Evolutionary conservation across 2,888 invertebrate species (phyloP), one percentile per base, ranked within the genome.

Genomic region (Chymomyza caudatula): DNA sequence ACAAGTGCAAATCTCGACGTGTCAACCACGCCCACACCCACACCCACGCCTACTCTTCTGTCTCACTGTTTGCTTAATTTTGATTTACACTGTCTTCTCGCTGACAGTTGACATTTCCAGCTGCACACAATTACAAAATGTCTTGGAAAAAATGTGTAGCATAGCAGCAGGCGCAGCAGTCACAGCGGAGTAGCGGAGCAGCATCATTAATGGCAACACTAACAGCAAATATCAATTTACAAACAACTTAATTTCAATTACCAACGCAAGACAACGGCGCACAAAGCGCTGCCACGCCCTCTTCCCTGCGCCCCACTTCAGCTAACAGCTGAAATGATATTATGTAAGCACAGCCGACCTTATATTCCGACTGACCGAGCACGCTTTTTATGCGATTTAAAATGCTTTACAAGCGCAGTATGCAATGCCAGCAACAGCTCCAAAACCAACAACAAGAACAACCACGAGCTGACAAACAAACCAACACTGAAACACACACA

Each of bases 91-190:
- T 64, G 71, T 74, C 67, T 59, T 67, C 29, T 54, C 20, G 13
- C 65, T 74, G 84, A 83, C 79, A 79, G 80, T 77, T 85, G 77
- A 74, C 84, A 83, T 74, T 85, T 77, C 60, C 79, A 71, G 79
- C 69, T 78, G 69, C 58, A 63, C 82, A 69, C 77, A 79, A 71
- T 60, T 59, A 47, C 5, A 19, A 19, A 19, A 19, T 47, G 2
- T 47, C 47, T 47, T 15, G 17, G 47, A 47, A 17, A 47, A 47
- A 47, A 47, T 17, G 4, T 47, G n/a, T 47, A 47, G 47, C 19
- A 47, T 47, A 47, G 47, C 47, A 47, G 47, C 47, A 47, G 47
- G 47, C 47, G 47, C 47, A 47, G 15, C 29, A 37, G 29, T 11
- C 29, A 37, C 11, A 37, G 29, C 13, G 57, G 44, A 20, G 20